phyloP scores from a whole-genome alignment of 2,797 vertebrate genomes.

The Ciconia nigra region DNA sequence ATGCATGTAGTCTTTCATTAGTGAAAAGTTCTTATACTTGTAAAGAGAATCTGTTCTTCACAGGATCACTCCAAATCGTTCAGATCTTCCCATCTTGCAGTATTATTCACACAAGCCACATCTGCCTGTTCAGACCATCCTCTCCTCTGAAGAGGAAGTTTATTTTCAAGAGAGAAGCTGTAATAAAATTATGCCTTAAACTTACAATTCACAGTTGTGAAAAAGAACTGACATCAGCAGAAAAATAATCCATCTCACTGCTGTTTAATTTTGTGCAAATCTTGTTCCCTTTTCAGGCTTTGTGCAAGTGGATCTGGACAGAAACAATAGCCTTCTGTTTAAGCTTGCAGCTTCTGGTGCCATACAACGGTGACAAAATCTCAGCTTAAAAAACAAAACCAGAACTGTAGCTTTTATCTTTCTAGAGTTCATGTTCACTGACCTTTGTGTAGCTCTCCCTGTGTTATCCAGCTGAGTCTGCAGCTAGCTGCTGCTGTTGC shows the following conservation, averaged over 20 bases:
- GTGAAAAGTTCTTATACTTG: background rate
- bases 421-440: background rate
- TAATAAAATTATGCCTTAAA: background rate
- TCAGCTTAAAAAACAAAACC: background rate
- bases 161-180: background rate
- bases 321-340: background rate
- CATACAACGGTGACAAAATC: background rate
- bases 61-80: background rate
- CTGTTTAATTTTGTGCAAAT: background rate
- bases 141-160: background rate
- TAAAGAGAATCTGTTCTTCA: background rate
- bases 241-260: background rate
- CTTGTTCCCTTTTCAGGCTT: background rate
- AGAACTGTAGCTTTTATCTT: background rate
- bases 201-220: background rate
- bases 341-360: background rate
- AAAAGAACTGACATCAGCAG: background rate
- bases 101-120: background rate
- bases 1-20: background rate
- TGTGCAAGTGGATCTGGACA: background rate
- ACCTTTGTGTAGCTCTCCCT: background rate
- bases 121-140: background rate
- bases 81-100: background rate
- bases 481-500: background rate
- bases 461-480: background rate